Conservation (phyloP, 2,888 invertebrate species). For the Seladonia tumulorum region DNA sequence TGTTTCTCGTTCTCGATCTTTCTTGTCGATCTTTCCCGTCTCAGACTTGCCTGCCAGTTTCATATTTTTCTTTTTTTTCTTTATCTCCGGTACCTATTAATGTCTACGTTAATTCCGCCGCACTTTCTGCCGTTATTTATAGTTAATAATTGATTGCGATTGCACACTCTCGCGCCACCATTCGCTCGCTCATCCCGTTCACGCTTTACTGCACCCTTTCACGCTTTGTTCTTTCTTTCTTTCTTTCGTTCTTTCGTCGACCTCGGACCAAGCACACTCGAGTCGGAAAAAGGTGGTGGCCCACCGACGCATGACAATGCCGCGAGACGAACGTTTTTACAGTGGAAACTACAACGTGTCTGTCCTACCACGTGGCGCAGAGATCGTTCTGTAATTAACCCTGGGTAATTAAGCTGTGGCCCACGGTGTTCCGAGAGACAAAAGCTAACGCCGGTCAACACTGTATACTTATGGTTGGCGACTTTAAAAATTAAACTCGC, state of each 20-base stretch:
- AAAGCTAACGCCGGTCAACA: not conserved
- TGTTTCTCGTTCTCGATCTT: not conserved
- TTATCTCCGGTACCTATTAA: constrained; percentile 20
- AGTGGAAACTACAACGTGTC: constrained; percentile 44
- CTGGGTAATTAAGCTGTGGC: not conserved
- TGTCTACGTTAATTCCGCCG: constrained; percentile 60
- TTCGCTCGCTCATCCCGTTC: constrained; percentile 25
- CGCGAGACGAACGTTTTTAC: constrained; percentile 40
- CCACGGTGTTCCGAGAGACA: not conserved
- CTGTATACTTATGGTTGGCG: not conserved
- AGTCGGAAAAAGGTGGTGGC: not conserved
- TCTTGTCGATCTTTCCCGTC: constrained; percentile 30
- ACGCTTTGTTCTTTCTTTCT: constrained; percentile 44
- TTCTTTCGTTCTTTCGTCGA: constrained; percentile 26
- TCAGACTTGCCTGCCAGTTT: constrained; percentile 43
- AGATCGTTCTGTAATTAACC: constrained; percentile 16
- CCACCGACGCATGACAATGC: constrained; percentile 24
- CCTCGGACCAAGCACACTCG: not conserved
- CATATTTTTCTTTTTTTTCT: not conserved
- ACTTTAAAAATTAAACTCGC: not conserved
- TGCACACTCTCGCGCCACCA: constrained; percentile 52
- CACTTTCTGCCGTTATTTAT: constrained; percentile 65
- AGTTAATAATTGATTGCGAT: constrained; percentile 82
- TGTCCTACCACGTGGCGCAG: constrained; percentile 39
- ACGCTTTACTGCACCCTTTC: constrained; percentile 42